Conservation (phyloP, 2,797 vertebrate species). For the Vireo griseus region DNA sequence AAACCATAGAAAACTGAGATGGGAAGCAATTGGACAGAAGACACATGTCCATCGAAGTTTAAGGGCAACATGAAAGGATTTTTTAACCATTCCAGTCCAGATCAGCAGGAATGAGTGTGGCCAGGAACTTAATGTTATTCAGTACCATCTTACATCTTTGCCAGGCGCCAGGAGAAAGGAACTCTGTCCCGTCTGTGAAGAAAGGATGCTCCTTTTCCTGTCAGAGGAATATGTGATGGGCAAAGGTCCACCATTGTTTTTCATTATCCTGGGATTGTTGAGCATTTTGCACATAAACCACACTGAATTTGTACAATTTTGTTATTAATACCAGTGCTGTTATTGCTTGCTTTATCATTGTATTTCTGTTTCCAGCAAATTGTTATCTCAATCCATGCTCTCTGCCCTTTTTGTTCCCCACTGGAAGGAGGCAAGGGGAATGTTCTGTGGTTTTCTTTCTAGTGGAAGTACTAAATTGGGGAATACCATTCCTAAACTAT, state of each 20-base stretch:
- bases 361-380: background rate
- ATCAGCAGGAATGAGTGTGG: background rate
- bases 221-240: fast-evolving
- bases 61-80: background rate
- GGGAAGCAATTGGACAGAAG: background rate
- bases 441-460: background rate
- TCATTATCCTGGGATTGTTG: fast-evolving
- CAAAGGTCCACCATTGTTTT: background rate
- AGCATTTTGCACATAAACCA: background rate
- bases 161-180: background rate
- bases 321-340: background rate
- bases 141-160: no score
- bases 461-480: background rate
- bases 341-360: background rate
- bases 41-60: background rate
- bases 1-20: background rate
- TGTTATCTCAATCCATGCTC: background rate
- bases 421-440: fast-evolving
- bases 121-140: background rate
- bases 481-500: background rate
- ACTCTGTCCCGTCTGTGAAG: background rate
- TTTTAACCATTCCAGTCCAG: background rate
- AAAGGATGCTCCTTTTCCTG: background rate
- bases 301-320: background rate
- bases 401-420: background rate